Base-by-base conservation (phyloP, 1,140 invertebrate genomes). In the Brachionus plicatilis region DNA sequence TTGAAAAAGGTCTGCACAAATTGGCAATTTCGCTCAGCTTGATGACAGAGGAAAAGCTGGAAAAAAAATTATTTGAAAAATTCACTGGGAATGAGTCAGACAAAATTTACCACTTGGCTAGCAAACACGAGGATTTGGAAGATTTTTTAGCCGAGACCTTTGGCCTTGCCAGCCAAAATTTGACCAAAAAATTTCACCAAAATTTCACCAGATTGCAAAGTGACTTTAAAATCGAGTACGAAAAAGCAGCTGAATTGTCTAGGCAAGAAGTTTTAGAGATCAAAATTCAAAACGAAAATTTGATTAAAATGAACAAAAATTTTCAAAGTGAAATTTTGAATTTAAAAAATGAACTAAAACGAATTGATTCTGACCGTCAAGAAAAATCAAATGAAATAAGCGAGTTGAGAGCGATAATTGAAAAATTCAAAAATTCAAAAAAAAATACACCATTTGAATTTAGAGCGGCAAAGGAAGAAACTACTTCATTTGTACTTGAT, bases 201-300 rank as follows among this genome's bases (percentile, higher is more conserved):
- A 43, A 41, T 43, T 72, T 41, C 9, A n/a, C 20, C 12, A 47
- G 33, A 3, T 29, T 27, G 24, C 14, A 76, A 14, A 24, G 27
- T 12, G 45, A 76, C 50, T 76, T 76, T 50, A 12, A 29, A 12
- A 20, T 17, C 2, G 68, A 72, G 33, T 72, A 72, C 43, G 72
- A 50, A 24, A 27, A 33, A 27, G 7, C 45, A 4, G 12, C 24
- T 29, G 43, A 76, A 24, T 27, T 76, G 17, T n/a, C 17, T 2
- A 76, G 24, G 5, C 24, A 37, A 12, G 72, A 76, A 5, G 27
- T 27, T 12, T 2, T 76, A 11, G 72, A 76, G 27, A 14, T 76
- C 3, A 76, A 47, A 50, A 27, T 24, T 50, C 43, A 76, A 76
- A 76, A 76, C 50, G 72, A 76, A 76, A 76, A 24, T 50, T 50